Evolutionary conservation across 2,888 invertebrate genomes (phyloP), one percentile per base, ranked within the genome.

Genomic region (Cryptophagus acutangulus): DNA sequence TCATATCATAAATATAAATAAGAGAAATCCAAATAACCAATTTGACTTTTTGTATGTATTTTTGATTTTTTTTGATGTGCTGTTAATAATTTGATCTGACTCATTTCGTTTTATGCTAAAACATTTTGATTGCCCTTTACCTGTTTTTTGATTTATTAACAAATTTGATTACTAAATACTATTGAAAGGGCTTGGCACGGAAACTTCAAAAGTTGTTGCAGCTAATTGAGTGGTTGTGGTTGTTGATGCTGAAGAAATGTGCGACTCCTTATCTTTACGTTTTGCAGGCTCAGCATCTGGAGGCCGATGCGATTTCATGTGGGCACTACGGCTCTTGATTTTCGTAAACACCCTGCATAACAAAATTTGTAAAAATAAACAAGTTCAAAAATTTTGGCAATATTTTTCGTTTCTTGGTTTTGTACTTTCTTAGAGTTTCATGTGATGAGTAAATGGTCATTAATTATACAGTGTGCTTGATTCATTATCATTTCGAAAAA

Each of bases 251-350:
- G 53, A 46, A 31, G 31, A 15, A 15, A n/a, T 3, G 44, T 50
- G 46, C 40, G 52, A 40, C 29, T 47, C 52, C 42, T 54, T 56
- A 36, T 49, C 52, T 36, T 45, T 48, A 40, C 48, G 58, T 52
- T 57, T 62, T 28, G 50, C 46, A 53, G 79, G 78, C 70, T 86
- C 87, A 71, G 84, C 79, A 74, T 91, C 90, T 69, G 86, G 84
- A 61, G 89, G 87, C 68, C 90, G 84, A 76, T 97, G 97, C 57
- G 93, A 94, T 77, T 97, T 97, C 96, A 97, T 96, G 75, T 97
- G 97, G 54, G 96, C 96, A 76, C 94, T 96, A 73, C 96, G 85
- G 77, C 95, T 96, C 79, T 95, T 94, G 68, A 95, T 91, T 81
- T 95, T 95, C 76, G 84, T 85, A 79, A 95, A 95, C 72, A 93